phyloP scores from a whole-genome alignment of 2,888 invertebrate genomes.

The Alentia gelatinosa region DNA sequence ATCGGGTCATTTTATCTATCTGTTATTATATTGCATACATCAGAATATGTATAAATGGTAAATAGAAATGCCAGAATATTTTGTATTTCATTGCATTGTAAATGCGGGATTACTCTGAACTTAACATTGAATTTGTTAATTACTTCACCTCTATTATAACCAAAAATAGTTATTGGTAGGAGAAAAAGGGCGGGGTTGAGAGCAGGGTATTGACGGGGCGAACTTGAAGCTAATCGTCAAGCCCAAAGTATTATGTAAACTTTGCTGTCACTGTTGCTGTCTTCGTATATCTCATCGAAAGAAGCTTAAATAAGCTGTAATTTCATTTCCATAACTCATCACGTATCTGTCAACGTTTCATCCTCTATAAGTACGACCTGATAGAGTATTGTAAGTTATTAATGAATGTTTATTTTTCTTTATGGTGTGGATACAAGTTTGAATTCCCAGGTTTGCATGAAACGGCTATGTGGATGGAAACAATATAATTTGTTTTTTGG shows the following conservation, averaged over 20 bases:
- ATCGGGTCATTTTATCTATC: no score
- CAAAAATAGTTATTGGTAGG: not conserved
- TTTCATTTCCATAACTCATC: conserved; percentile 39
- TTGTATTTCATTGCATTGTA: not conserved
- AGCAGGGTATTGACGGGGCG: not conserved
- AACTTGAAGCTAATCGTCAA: not conserved
- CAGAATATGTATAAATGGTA: not conserved
- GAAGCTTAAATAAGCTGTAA: not conserved
- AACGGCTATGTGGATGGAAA: conserved; percentile 20
- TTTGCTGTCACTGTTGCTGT: conserved; percentile 24
- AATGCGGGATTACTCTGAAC: no score
- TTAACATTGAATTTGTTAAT: not conserved
- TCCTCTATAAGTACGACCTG: conserved; percentile 10
- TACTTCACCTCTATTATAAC: not conserved
- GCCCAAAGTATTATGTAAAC: not conserved
- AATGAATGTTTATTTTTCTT: not conserved
- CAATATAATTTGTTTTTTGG: conserved; percentile 9
- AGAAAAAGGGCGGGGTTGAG: not conserved
- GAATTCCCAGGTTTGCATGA: conserved; percentile 13
- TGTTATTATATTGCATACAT: not conserved
- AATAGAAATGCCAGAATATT: not conserved
- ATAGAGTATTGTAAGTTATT: conserved; percentile 24
- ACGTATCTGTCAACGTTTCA: conserved; percentile 38
- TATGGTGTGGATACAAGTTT: not conserved
- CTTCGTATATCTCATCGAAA: not conserved